Evolutionary conservation across 2,797 vertebrate species (phyloP).

Genomic region (Oryzias sinensis): DNA sequence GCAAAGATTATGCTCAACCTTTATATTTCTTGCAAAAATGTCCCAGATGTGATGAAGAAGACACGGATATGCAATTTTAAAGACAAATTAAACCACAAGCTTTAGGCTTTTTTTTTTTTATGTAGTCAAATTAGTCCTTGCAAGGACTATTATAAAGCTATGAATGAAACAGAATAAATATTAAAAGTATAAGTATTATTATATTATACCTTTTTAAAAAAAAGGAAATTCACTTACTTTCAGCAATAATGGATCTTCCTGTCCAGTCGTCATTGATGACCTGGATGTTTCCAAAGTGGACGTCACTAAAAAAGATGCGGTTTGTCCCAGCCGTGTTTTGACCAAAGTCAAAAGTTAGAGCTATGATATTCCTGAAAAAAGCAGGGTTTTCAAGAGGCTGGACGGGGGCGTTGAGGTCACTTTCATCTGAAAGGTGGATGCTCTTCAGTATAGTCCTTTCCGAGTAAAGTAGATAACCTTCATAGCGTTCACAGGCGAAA

Average conservation of each 20-base stretch:
- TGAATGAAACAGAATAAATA: too few relatives aligned
- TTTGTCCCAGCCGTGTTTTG: slow-evolving; percentile 84
- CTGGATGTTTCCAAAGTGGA: slow-evolving; percentile 97
- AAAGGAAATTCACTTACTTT: slow-evolving; percentile 84
- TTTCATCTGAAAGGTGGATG: slow-evolving; percentile 96
- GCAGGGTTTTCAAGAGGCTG: slow-evolving; percentile 91
- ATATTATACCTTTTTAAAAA: background rate
- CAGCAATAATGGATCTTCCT: slow-evolving; percentile 84
- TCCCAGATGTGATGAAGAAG: too few relatives aligned
- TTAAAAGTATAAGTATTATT: too few relatives aligned
- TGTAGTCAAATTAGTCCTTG: too few relatives aligned
- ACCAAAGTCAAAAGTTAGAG: slow-evolving; percentile 91
- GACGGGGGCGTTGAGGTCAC: slow-evolving; percentile 92
- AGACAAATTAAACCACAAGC: too few relatives aligned
- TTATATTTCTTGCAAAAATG: too few relatives aligned
- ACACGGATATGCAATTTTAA: too few relatives aligned
- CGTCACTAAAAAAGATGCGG: slow-evolving; percentile 96
- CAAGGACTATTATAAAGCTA: too few relatives aligned
- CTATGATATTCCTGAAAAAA: slow-evolving; percentile 93
- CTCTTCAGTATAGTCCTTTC: slow-evolving; percentile 95
- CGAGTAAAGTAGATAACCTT: slow-evolving; percentile 95
- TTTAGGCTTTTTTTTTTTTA: too few relatives aligned
- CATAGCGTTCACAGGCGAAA: slow-evolving; percentile 88
- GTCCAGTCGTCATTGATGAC: slow-evolving; percentile 96
- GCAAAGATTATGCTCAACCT: too few relatives aligned